Percentiles rank a stretch among this genome's conserved stretches.
Conservation (phyloP, 1,140 invertebrate genomes). For the Hestina assimilis region DNA sequence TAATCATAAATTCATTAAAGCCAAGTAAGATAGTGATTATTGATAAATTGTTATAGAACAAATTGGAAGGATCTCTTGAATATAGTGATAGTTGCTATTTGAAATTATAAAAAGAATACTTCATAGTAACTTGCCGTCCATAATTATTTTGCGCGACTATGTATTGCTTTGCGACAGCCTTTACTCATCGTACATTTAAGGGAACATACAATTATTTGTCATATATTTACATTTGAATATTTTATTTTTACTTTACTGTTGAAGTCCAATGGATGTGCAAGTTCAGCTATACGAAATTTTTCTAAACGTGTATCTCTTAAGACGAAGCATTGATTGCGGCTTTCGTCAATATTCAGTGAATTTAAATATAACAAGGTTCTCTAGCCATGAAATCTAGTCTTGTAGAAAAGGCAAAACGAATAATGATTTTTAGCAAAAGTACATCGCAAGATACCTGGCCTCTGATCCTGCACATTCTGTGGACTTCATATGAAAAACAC, state of each 20-base stretch:
- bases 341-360: too few relatives aligned
- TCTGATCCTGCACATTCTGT: not conserved
- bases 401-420: too few relatives aligned
- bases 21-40: constrained; percentile 12
- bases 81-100: constrained; percentile 15
- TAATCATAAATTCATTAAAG: not conserved
- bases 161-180: constrained; percentile 34
- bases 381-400: too few relatives aligned
- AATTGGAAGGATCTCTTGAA: constrained; percentile 5
- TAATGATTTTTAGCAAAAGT: too few relatives aligned
- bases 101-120: constrained; percentile 28
- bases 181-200: constrained; percentile 34
- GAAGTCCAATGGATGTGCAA: not conserved
- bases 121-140: constrained; percentile 59
- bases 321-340: too few relatives aligned
- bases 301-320: too few relatives aligned
- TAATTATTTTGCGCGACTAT: constrained; percentile 52
- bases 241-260: constrained; percentile 17
- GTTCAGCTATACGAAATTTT: too few relatives aligned
- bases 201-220: constrained; percentile 34
- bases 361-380: too few relatives aligned
- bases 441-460: too few relatives aligned
- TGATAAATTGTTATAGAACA: not conserved
- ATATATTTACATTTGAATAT: constrained; percentile 43
- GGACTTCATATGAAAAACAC: not conserved